Percentiles rank a stretch among this genome's conserved stretches.
These are phyloP conservation scores for Formicarius rufipectus DNA, from an alignment of 2,113 vertebrate genomes.

Conservation along the genomic window DNA sequence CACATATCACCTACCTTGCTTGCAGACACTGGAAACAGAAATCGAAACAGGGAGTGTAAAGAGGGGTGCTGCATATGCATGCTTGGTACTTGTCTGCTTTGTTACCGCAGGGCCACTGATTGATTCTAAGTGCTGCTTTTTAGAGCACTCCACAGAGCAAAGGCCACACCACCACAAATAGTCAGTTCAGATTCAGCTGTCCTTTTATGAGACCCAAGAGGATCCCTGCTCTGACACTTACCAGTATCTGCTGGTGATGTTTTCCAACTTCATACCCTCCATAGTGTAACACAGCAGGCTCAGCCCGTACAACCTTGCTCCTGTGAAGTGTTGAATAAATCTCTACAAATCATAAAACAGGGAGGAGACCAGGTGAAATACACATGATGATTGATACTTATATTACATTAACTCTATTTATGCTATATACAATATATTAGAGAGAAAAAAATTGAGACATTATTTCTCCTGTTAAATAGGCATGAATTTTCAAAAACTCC, in stretches of 20 bases:
- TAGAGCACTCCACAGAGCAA: background rate
- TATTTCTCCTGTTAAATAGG: background rate
- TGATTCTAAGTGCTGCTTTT: background rate
- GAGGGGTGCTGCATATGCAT: background rate
- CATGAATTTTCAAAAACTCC: background rate
- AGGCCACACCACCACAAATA: background rate
- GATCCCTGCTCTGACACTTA: conserved; percentile 54
- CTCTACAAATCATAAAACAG: conserved; percentile 67
- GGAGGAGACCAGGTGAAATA: background rate
- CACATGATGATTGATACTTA: background rate
- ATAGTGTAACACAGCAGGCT: conserved; percentile 88
- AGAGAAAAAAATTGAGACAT: background rate
- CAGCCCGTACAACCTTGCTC: conserved; percentile 80
- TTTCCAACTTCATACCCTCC: conserved; percentile 85
- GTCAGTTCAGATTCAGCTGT: background rate
- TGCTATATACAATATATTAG: background rate
- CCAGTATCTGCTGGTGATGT: conserved; percentile 82
- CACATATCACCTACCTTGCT: background rate
- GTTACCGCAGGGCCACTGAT: background rate
- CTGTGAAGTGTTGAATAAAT: conserved; percentile 77
- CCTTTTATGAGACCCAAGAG: background rate
- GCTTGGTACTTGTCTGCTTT: background rate
- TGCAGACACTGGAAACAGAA: background rate
- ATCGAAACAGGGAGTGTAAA: background rate
- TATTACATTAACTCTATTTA: background rate